Evolutionary conservation across 2,113 vertebrate species (phyloP), one percentile per base, ranked within the genome.

Genomic region (Takifugu flavidus): DNA sequence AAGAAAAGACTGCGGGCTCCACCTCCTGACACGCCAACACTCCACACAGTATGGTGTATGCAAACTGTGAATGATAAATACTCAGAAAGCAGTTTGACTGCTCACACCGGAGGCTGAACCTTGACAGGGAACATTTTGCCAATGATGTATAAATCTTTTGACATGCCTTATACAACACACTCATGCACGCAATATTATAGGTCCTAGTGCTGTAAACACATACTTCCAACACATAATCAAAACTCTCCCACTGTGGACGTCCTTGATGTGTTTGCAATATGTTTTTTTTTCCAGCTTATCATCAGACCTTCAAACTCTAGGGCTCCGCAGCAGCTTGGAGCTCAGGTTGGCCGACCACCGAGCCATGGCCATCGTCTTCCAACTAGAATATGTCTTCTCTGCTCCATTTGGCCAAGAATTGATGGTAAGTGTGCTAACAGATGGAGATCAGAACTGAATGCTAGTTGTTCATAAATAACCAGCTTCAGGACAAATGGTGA

Each of bases 341-440:
- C 88, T 99, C 75, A 87, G 80, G 67, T 90, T 98, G 94, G 89
- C 92, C 47, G 83, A 61, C 47, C 93, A 96, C 67, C 89, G 80
- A 0, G 89, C 90, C 0, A 88, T 96, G 0, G 81, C 82, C 6
- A 56, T 98, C 1, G 56, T 93, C 88, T 96, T 99, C 77, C 94
- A 92, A 87, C 89, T 99, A 74, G 95, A 99, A 72, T 98, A 94
- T 0, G 93, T 94, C 80, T 91, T 96, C 80, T 93, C 77, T 39
- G 68, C 86, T 43, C 56, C 78, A 0, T 55, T 90, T 0, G 86
- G 90, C 14, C 82, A 42, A 0, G 86, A 91, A 0, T 74, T 87
- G 34, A 92, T 90, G 82, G 97, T 98, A 90, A 87, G 92, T 12
- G 20, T 45, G 26, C 12, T 45, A 15, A 15, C 45, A 28, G 6